These are phyloP conservation scores for Cabera pusaria DNA, from an alignment of 2,888 invertebrate species.

Conservation along the genomic window DNA sequence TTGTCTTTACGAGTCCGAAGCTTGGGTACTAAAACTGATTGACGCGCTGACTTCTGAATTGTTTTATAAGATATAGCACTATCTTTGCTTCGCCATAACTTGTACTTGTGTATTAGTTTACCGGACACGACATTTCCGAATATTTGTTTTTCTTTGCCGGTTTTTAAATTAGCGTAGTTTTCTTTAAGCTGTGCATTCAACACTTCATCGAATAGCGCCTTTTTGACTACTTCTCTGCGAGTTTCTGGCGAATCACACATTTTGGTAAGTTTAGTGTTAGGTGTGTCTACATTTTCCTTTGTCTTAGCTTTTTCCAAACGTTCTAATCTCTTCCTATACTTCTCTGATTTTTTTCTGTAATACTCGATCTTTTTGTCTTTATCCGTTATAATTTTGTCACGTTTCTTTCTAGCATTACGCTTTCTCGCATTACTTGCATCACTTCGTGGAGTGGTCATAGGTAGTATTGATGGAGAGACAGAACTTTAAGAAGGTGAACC, in stretches of 20 bases:
- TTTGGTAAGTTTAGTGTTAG: not conserved
- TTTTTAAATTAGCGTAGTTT: slow-evolving; percentile 3
- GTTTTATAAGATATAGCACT: slow-evolving; percentile 25
- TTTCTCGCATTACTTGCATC: slow-evolving; percentile 1
- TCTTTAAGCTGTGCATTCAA: slow-evolving; percentile 1
- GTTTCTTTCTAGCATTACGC: too few relatives aligned
- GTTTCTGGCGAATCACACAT: not conserved
- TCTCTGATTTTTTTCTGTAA: too few relatives aligned
- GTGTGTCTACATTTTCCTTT: not conserved
- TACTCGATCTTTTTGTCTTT: too few relatives aligned
- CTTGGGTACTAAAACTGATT: too few relatives aligned
- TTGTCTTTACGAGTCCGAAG: slow-evolving; percentile 37
- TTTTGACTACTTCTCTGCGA: slow-evolving; percentile 15
- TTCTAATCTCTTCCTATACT: too few relatives aligned
- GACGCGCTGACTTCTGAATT: slow-evolving; percentile 6
- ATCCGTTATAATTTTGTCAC: too few relatives aligned
- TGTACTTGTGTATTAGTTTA: slow-evolving; percentile 20
- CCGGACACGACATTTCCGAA: slow-evolving; percentile 18
- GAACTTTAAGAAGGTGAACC: slow-evolving; percentile 1
- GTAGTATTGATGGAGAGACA: not conserved
- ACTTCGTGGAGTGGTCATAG: not conserved
- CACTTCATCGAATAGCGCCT: slow-evolving; percentile 7
- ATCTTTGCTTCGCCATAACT: slow-evolving; percentile 18
- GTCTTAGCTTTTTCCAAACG: too few relatives aligned
- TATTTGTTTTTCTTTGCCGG: slow-evolving; percentile 20